Evolutionary conservation across 2,888 invertebrate genomes (phyloP), one percentile per base, ranked within the genome.

Genomic region (Standfussiana lucernea): DNA sequence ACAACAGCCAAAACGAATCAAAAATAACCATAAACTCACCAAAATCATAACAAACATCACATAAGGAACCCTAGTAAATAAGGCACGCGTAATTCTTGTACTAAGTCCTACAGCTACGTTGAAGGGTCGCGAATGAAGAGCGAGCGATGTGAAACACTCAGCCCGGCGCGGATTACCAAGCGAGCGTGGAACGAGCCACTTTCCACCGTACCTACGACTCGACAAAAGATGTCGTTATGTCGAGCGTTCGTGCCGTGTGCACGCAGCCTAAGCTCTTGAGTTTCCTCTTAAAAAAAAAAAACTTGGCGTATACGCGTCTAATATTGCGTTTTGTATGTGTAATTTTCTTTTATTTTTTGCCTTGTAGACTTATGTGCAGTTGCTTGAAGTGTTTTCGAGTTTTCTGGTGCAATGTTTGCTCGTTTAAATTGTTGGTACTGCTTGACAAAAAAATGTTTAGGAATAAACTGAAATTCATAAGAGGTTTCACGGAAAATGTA

Each of bases 151-250:
- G 92, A 92, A 92, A 92, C 92, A 92, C 93, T 94, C 91, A 89
- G 84, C 86, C 88, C 90, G 91, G 93, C 92, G 92, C 90, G 93
- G 94, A 93, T 94, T 94, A 93, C 92, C 75, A 69, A 79, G 82
- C 86, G 71, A 79, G 82, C 86, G 91, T 75, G 67, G 79, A 82
- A 87, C 83, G 88, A 89, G 89, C 90, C 90, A 89, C 90, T 89
- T 88, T 83, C 79, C 84, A 86, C 87, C 88, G 83, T 87, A 85
- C 45, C 65, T 45, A 66, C 86, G 79, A 85, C 71, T 89, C 89
- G 90, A 94, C 94, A 95, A 95, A 95, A 95, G 94, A 94, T 93
- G 93, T 93, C 94, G 93, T 94, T 93, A 92, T 91, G 89, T 84
- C 86, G 88, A 89, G 88, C 89, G 86, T 82, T 82, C 82, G 82